Conservation (phyloP, 2,113 vertebrate species). For the Vulpes lagopus region DNA sequence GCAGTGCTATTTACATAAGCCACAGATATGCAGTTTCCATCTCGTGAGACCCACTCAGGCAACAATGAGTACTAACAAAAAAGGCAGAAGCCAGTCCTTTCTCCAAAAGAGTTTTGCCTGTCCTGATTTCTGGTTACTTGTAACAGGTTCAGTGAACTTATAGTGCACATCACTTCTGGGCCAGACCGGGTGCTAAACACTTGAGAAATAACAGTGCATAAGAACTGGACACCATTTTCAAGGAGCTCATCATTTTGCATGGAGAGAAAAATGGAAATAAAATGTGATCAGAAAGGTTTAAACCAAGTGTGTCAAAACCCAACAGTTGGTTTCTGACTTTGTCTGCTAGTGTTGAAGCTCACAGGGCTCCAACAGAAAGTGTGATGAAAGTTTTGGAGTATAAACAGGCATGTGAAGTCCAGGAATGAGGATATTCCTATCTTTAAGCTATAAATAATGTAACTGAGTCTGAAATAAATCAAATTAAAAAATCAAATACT, state of each 20-base stretch:
- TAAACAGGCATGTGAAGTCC: not conserved
- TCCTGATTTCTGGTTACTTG: not conserved
- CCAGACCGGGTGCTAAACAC: not conserved
- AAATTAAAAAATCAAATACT: not conserved
- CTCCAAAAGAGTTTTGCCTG: not conserved
- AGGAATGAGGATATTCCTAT: not conserved
- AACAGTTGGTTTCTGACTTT: not conserved
- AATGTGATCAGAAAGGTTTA: not conserved
- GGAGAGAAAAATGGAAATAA: not conserved
- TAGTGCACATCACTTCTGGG: rapidly evolving
- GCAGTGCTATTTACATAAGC: not conserved
- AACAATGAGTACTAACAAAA: not conserved
- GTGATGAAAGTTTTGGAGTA: not conserved
- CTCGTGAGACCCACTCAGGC: not conserved
- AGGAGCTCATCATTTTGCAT: not conserved
- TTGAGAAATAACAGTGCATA: not conserved
- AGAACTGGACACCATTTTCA: not conserved
- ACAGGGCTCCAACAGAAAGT: not conserved
- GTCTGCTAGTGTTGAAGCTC: not conserved
- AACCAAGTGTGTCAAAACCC: not conserved
- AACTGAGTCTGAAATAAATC: not conserved
- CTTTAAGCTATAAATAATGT: not conserved
- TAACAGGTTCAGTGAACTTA: not conserved
- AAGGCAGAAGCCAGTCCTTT: not conserved
- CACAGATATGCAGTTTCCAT: not conserved